These are phyloP conservation scores for Zaprionus bogoriensis DNA, from an alignment of 2,888 invertebrate species.

Conservation along the genomic window DNA sequence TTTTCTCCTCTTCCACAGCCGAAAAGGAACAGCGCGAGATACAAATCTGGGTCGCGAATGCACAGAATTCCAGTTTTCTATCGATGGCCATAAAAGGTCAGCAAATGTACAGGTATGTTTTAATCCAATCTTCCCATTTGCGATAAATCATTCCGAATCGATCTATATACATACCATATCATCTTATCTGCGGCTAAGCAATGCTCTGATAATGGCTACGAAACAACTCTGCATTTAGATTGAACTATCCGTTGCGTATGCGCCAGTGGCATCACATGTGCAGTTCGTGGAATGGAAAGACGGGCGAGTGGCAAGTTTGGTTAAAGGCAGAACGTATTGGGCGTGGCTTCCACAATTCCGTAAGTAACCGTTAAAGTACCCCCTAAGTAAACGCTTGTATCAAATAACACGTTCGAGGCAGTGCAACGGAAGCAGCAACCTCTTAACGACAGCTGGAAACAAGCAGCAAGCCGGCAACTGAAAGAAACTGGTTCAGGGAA, in stretches of 20 bases:
- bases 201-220: not conserved
- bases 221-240: constrained; percentile 81
- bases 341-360: constrained; percentile 93
- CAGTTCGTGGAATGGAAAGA: constrained; percentile 94
- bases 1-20: constrained; percentile 83
- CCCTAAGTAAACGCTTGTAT: constrained; percentile 1
- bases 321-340: constrained; percentile 93
- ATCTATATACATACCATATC: not conserved
- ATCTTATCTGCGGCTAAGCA: not conserved
- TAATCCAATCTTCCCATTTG: constrained; percentile 13
- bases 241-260: constrained; percentile 87
- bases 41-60: constrained; percentile 91
- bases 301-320: constrained; percentile 96
- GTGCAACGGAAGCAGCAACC: constrained; percentile 32
- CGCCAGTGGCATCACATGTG: constrained; percentile 93
- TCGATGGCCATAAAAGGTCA: constrained; percentile 92
- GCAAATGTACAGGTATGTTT: constrained; percentile 88
- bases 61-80: constrained; percentile 91
- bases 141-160: not conserved
- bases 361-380: constrained; percentile 83
- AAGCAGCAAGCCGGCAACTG: constrained; percentile 7
- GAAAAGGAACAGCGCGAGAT: constrained; percentile 89
- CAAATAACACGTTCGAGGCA: constrained; percentile 24
- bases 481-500: constrained; percentile 33
- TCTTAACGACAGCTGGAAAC: constrained; percentile 23